Evolutionary conservation across 2,888 invertebrate species (phyloP).

Genomic region (Blastobasis adustella): DNA sequence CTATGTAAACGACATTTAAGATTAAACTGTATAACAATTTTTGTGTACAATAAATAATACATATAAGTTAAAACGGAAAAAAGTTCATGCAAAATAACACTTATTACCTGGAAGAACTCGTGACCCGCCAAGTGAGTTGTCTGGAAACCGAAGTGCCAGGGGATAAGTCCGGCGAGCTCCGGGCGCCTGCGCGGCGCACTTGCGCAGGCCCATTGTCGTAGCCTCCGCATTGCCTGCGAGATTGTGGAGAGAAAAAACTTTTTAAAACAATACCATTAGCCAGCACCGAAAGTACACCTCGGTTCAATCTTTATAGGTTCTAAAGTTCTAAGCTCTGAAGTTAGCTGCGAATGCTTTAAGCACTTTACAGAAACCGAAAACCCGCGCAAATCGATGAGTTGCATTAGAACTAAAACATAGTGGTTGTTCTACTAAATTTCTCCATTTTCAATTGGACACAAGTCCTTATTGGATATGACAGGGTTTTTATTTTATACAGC

Average conservation of each 20-base stretch:
- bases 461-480: too few relatives aligned
- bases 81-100: not conserved
- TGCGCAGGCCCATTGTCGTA: constrained; percentile 49
- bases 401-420: not conserved
- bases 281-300: too few relatives aligned
- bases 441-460: too few relatives aligned
- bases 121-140: constrained; percentile 63
- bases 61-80: too few relatives aligned
- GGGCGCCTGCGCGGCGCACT: constrained; percentile 42
- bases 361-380: not conserved
- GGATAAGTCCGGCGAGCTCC: constrained; percentile 58
- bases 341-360: too few relatives aligned
- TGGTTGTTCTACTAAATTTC: not conserved
- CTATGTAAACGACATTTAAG: too few relatives aligned
- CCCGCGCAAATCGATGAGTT: not conserved
- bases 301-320: not conserved
- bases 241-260: not conserved
- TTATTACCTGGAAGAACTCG: constrained; percentile 38
- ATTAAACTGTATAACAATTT: too few relatives aligned
- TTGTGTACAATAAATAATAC: too few relatives aligned
- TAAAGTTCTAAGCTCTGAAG: too few relatives aligned
- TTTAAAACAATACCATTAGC: not conserved
- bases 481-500: too few relatives aligned
- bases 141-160: constrained; percentile 46
- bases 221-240: constrained; percentile 56